These are phyloP conservation scores for Micronisus gabar DNA, from an alignment of 2,113 vertebrate genomes.

Conservation along the genomic window DNA sequence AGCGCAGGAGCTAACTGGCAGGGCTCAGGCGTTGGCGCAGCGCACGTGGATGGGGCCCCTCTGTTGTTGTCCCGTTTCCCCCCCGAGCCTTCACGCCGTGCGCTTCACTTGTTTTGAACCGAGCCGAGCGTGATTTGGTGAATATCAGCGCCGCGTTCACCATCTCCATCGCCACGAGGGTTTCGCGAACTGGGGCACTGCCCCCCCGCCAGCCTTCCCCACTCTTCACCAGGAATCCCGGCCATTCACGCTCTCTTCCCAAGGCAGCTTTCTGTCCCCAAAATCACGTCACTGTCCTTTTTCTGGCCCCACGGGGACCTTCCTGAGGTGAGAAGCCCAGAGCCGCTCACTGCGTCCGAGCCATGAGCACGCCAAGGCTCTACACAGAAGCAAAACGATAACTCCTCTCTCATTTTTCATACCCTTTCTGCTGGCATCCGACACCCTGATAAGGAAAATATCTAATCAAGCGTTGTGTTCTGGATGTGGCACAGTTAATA, in stretches of 20 bases:
- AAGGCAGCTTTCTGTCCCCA: neutral
- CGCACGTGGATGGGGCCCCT: fast-evolving
- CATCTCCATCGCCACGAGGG: too few relatives aligned
- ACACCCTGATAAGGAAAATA: neutral
- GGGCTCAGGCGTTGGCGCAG: too few relatives aligned
- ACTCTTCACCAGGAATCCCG: too few relatives aligned
- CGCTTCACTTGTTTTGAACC: neutral
- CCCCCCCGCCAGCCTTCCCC: fast-evolving
- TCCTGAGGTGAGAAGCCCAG: neutral
- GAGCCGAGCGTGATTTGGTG: neutral
- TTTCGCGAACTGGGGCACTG: fast-evolving
- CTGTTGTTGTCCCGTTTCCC: neutral
- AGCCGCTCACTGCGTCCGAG: neutral
- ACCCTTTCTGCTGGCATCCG: neutral
- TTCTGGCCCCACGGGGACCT: neutral
- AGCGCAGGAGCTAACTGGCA: too few relatives aligned
- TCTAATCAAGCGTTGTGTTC: neutral
- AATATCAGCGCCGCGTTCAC: neutral
- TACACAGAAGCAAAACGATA: neutral
- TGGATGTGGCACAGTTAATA: neutral
- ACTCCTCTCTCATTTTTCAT: neutral
- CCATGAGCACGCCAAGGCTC: neutral
- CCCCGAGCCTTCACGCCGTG: too few relatives aligned
- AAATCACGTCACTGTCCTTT: neutral
- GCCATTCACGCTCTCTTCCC: neutral